Base-by-base conservation (phyloP, 2,113 vertebrate species). In the Ictalurus punctatus region DNA sequence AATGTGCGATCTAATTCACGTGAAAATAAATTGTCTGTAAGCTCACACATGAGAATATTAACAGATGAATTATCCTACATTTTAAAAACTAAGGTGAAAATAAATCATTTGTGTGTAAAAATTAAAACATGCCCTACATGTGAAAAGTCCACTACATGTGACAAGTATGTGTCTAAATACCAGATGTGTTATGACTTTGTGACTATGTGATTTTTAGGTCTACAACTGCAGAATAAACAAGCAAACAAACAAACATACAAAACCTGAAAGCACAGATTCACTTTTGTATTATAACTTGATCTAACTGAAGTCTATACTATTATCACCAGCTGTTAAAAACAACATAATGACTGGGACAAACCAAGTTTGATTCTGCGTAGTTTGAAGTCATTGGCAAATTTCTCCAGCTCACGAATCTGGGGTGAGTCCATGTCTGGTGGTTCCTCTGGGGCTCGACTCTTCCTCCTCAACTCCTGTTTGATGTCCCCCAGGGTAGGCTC, bases 321-420 rank as follows among this genome's bases (percentile, higher is more conserved):
- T 48, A 78, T 1, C 23, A 52, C 21, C 44, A 27, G 4, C 23
- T 3, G 12, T 52, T 52, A 52, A 79, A 79, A 25, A 17, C 59
- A 69, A 81, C 23, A 37, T 1, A 67, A 54, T 48, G 78, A 80
- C 16, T 54, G 44, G 37, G 65, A 86, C 92, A 82, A 25, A 99
- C 98, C 98, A 56, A 99, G 95, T 93, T 99, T 99, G 93, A 99
- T 99, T 93, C 98, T 96, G 83, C 98, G 95, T 92, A 99, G 95
- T 95, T 99, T 99, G 90, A 99, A 99, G 90, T 99, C 98, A 0
- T 98, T 99, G 89, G 98, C 98, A 88, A 99, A 99, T 91, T 97
- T 98, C 93, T 99, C 98, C 91, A 99, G 95, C 86, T 99, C 98
- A 89, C 97, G 95, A 87, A 99, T 99, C 94, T 99, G 98, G 0